Conservation (phyloP, 2,113 vertebrate genomes). For the Tragulus kanchil region DNA sequence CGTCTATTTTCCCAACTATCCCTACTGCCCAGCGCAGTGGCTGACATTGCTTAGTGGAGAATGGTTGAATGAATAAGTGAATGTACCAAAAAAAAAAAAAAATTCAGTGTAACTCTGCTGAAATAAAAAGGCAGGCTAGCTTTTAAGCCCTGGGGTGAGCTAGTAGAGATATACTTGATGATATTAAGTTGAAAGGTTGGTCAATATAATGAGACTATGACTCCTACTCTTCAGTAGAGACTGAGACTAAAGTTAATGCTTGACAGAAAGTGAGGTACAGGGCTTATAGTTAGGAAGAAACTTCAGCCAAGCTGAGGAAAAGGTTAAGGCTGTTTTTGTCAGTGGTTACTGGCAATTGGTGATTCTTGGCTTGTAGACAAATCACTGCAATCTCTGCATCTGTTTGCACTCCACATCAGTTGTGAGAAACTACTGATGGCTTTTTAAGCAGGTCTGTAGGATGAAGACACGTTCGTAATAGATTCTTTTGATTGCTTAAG, state of each 20-base stretch:
- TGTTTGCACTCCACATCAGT: not conserved
- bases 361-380: not conserved
- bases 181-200: not conserved
- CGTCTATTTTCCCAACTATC: not conserved
- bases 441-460: not conserved
- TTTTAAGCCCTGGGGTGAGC: not conserved
- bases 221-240: not conserved
- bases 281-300: not conserved
- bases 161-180: not conserved
- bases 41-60: not conserved
- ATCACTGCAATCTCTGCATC: not conserved
- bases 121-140: not conserved
- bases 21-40: not conserved
- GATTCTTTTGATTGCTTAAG: not conserved
- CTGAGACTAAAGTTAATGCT: not conserved
- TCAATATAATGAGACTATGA: not conserved
- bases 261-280: not conserved
- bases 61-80: not conserved
- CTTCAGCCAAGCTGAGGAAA: not conserved
- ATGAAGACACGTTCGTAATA: not conserved
- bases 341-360: not conserved
- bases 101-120: not conserved
- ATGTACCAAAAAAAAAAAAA: not conserved
- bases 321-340: not conserved
- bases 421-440: not conserved